Evolutionary conservation across 2,113 vertebrate genomes (phyloP).

Genomic region (Gadus chalcogrammus): DNA sequence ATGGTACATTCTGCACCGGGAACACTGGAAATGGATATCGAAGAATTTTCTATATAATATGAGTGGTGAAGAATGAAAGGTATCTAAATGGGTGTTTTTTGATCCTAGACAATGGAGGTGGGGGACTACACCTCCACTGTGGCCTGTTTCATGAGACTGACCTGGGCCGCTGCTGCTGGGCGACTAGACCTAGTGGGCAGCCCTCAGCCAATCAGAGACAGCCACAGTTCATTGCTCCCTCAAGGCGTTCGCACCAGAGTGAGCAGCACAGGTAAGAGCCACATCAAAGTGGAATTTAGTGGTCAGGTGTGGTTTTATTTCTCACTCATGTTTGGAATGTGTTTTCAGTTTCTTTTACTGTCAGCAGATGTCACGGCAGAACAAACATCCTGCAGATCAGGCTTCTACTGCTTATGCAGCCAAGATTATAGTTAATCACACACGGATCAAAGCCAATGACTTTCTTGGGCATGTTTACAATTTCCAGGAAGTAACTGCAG

Average conservation of each 20-base stretch:
- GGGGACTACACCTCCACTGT: conserved; percentile 95
- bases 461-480: conserved; percentile 5
- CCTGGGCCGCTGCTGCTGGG: conserved; percentile 96
- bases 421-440: not conserved
- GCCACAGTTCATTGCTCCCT: conserved; percentile 82
- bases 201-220: conserved; percentile 94
- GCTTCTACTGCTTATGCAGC: not conserved
- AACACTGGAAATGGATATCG: too few species aligned
- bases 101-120: conserved; percentile 93
- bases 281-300: not conserved
- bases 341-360: not conserved
- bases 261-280: conserved; percentile 90
- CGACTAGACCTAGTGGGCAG: conserved; percentile 94
- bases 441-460: not conserved
- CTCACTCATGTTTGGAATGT: not conserved
- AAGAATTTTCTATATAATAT: too few species aligned
- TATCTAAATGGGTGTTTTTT: not conserved
- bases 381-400: not conserved
- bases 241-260: conserved; percentile 89
- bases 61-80: too few species aligned
- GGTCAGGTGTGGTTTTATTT: not conserved
- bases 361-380: not conserved
- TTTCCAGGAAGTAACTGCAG: conserved; percentile 94
- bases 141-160: conserved; percentile 96
- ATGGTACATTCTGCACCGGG: too few species aligned